Base-by-base conservation (phyloP, 2,888 invertebrate species). In the Myathropa florea region DNA sequence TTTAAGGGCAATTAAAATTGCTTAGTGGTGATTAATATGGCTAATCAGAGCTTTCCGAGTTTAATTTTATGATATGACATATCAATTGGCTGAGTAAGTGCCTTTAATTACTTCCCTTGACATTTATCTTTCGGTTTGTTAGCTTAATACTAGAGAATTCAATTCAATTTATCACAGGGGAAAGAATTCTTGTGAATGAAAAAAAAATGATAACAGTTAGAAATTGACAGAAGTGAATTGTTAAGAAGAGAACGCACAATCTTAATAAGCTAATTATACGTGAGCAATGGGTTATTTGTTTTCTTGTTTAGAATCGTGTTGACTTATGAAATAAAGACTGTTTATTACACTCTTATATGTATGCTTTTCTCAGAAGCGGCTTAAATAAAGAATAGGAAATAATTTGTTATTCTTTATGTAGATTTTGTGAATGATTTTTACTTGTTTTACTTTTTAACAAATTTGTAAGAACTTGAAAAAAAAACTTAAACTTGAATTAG, bases 1-100 rank as follows among this genome's bases (percentile, higher is more conserved):
- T 46, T n/a, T 46, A 18, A 53, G 60, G 33, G 21, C 33, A 33
- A 55, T 72, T 63, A 30, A 63, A 53, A 23, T 53, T 30, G 4
- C 30, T 63, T n/a, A 0, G 59, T 36, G 23, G 18, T 73, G 73
- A 73, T 73, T 63, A 64, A 73, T 73, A 2, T 46, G 46, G 18
- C 18, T 46, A 46, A 18, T 46, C 18, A 6, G 18, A 18, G 18
- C 18, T 46, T 46, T 18, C n/a, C 18, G 46, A n/a, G 7, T 46
- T 46, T 18, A 7, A 18, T 46, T 46, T 18, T 18, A 18, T 7
- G 18, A 46, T 46, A 46, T 18, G 36, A 18, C n/a, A 46, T 46
- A 46, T 46, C 46, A 18, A 18, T 46, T 46, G 18, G 2, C 46
- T 18, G 46, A 46, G 46, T 18, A 46, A 18, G 18, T 18, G 46